Evolutionary conservation across 2,113 vertebrate species (phyloP), one percentile per base, ranked within the genome.

Genomic region (Lepidothrix coronata): DNA sequence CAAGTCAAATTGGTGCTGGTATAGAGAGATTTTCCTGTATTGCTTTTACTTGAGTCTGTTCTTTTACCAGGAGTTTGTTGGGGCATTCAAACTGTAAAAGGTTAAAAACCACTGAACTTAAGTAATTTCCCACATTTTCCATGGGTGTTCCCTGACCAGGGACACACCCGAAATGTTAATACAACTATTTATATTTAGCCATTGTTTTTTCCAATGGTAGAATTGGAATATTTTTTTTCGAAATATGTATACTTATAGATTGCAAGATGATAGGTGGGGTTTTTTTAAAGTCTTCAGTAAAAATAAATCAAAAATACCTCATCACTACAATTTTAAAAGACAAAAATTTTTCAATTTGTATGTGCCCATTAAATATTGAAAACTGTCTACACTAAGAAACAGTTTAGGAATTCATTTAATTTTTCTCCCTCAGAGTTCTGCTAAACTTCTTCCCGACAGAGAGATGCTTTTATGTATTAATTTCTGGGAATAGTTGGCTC

Each of bases 371-470:
- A 96, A 97, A 85, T 96, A 95, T 72, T 93, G 66, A 96, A 88
- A 91, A 73, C 35, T 74, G 30, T 88, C 76, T 91, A 59, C 68
- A 54, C 30, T 90, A 61, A 79, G 65, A 88, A 94, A 52, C 44
- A 83, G 72, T 90, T 96, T 89, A 95, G 70, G 57, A 71, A 94
- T 95, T 90, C 5, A 83, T 75, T 95, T 95, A 70, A 65, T 80
- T 95, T 96, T 90, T 85, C 33, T 95, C 80, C 95, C 77, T 93
- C 43, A 17, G 89, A 90, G 52, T 97, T 97, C 92, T 93, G n/a
- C 86, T 94, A 76, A 94, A 96, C 85, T 96, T 93, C 33, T 68
- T 96, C 87, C 49, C 0, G 0, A 92, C n/a, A 84, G 85, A 84
- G 62, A 82, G 77, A 24, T 72, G 73, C 90, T 96, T 96, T 95